Base-by-base conservation (phyloP, 2,113 vertebrate species). In the Zeus faber region DNA sequence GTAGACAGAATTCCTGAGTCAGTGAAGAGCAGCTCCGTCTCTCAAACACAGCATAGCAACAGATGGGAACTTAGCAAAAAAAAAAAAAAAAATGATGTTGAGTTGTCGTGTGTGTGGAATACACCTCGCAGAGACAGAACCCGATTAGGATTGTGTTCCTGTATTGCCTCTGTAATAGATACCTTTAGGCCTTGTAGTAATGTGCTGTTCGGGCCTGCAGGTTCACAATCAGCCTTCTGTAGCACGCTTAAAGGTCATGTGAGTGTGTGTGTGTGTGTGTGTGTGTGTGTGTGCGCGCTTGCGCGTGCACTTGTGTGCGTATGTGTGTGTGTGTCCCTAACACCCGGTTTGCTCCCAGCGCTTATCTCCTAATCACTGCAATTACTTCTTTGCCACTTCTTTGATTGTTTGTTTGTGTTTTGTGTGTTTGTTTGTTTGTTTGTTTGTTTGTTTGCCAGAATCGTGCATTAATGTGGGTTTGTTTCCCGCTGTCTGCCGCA, bases 321-420 rank as follows among this genome's bases (percentile, higher is more conserved):
- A n/a, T 14, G 33, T 4, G 33, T 5, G 33, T 2, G 33, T 53
- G 65, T 56, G 46, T 61, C 59, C 54, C 57, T 31, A 52, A 69
- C 58, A 24, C 9, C 27, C 56, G 27, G 56, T 62, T 72, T 66
- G 67, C 66, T 58, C 63, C 20, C 21, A 4, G 27, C 41, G 45
- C 65, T 85, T 80, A 83, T 82, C 84, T 71, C 67, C 71, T 84
- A 87, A 88, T 86, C 82, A 77, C 78, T 80, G 74, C 84, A 78
- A 83, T 87, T 87, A 85, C 66, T 48, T 58, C 43, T 41, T 49
- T 60, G 70, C 74, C 52, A 54, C 67, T 70, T 79, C 73, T 84
- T 76, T 80, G 77, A 85, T 85, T 85, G 84, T 81, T 72, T 81
- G 54, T 39, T 43, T 58, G 72, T 62, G 62, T 65, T 55, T 67